These are phyloP conservation scores for Premnoplex brunnescens DNA, from an alignment of 2,797 vertebrate species.

Conservation along the genomic window DNA sequence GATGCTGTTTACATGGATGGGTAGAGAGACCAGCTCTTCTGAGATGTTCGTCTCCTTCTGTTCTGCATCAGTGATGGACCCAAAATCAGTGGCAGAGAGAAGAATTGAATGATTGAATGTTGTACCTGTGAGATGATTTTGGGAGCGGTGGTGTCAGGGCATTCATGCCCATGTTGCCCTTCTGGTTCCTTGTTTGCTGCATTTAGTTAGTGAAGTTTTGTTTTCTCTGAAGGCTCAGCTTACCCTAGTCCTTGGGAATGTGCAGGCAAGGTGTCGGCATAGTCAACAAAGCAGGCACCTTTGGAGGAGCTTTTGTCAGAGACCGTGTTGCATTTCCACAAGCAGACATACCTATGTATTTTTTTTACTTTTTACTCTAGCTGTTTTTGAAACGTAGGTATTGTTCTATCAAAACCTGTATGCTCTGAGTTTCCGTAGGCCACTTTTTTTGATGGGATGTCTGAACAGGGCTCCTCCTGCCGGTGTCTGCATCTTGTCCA, in stretches of 20 bases:
- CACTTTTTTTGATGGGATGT: neutral
- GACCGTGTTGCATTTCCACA: neutral
- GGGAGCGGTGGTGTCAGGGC: neutral
- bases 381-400: neutral
- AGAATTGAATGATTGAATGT: neutral
- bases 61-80: neutral
- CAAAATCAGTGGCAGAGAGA: neutral
- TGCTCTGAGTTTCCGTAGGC: neutral
- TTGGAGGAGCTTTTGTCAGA: neutral
- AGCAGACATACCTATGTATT: accelerated
- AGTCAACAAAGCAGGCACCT: neutral
- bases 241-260: neutral
- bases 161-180: neutral
- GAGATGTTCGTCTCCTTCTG: neutral
- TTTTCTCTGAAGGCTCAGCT: neutral
- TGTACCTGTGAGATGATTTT: neutral
- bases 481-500: accelerated
- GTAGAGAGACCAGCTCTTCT: neutral
- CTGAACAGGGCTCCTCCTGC: neutral
- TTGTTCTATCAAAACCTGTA: neutral
- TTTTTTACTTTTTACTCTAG: neutral
- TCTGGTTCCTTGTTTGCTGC: neutral
- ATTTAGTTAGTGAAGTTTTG: neutral
- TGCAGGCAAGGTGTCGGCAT: neutral
- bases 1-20: neutral